Percentiles rank a stretch among this genome's conserved stretches.
Evolutionary conservation across 1,140 invertebrate species (phyloP).

Genomic region (Anastrepha ludens): DNA sequence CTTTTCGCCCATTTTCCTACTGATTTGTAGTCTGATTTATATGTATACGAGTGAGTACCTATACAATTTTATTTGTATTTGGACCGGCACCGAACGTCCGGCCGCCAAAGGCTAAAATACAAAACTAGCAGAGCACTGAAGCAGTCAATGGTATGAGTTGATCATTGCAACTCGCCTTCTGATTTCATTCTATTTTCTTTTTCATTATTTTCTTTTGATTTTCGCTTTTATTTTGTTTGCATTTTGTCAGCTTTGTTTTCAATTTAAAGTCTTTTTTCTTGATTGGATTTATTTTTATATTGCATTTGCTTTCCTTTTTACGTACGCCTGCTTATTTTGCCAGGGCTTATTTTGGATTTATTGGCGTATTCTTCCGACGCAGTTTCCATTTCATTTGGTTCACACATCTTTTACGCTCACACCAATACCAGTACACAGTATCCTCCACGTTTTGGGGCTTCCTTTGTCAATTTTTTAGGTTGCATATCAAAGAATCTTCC

Average conservation of each 20-base stretch:
- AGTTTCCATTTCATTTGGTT: background rate
- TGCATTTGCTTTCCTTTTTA: background rate
- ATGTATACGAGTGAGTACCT: background rate
- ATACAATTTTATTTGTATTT: background rate
- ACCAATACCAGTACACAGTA: background rate
- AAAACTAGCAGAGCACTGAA: background rate
- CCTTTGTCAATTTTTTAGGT: background rate
- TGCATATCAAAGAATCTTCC: background rate
- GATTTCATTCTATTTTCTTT: background rate
- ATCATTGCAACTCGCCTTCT: background rate
- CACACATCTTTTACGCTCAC: background rate
- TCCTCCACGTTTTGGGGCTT: background rate
- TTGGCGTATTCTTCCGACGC: slow-evolving; percentile 1
- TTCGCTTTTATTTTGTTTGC: background rate
- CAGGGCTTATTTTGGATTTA: slow-evolving; percentile 14
- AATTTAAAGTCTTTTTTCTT: slow-evolving; percentile 38
- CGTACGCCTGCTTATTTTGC: too few relatives aligned
- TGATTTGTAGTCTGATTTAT: slow-evolving; percentile 34
- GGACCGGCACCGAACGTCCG: slow-evolving; percentile 32
- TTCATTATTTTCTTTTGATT: background rate
- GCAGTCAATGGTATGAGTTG: background rate
- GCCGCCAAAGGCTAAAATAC: slow-evolving; percentile 18
- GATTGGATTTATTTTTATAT: background rate
- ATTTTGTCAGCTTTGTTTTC: background rate
- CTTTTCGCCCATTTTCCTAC: background rate